phyloP scores from a whole-genome alignment of 2,888 invertebrate species.

The Neoaliturus tenellus region DNA sequence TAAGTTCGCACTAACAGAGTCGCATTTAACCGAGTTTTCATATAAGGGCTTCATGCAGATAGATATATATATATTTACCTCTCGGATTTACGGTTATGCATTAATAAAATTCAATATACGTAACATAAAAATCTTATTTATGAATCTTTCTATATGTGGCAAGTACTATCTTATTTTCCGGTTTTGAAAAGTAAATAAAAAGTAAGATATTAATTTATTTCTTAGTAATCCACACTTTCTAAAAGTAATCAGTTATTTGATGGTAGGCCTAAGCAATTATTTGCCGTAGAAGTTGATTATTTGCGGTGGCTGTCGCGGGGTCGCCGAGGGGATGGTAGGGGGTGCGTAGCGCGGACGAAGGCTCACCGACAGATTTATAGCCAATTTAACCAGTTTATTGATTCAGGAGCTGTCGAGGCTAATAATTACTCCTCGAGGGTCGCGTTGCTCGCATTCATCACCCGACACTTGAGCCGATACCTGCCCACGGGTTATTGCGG shows the following conservation, averaged over 20 bases:
- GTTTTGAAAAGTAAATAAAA: too few species aligned
- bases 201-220: neutral
- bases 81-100: too few species aligned
- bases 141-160: too few species aligned
- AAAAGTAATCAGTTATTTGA: neutral
- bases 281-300: neutral
- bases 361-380: slow-evolving; percentile 39
- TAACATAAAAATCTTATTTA: too few species aligned
- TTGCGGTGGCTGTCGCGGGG: neutral
- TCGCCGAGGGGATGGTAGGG: neutral
- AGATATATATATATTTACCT: too few species aligned
- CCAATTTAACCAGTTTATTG: slow-evolving; percentile 43
- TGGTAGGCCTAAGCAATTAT: slow-evolving; percentile 7
- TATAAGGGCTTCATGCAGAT: too few species aligned
- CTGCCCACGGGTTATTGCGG: too few species aligned
- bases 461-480: slow-evolving; percentile 1
- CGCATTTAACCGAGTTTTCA: too few species aligned
- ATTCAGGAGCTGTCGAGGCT: slow-evolving; percentile 26
- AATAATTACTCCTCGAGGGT: slow-evolving; percentile 21
- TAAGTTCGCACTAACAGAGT: too few species aligned
- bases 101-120: too few species aligned
- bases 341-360: neutral
- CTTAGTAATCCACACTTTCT: neutral
- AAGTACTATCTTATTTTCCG: too few species aligned
- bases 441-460: neutral